Conservation (phyloP, 2,888 invertebrate species). For the Seira ritae region DNA sequence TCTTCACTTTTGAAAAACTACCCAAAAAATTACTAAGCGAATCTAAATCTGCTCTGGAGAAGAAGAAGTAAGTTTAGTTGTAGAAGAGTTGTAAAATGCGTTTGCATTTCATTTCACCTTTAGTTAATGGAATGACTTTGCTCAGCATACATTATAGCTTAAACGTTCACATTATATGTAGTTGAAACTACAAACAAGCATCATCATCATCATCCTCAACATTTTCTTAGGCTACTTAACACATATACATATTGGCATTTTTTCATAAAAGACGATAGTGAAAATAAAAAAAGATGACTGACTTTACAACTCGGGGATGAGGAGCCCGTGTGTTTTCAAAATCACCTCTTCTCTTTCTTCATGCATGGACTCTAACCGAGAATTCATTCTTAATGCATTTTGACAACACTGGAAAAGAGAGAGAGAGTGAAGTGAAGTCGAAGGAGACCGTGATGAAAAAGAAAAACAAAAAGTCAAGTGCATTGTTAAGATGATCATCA, state of each 20-base stretch:
- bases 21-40: neutral
- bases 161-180: too few species aligned
- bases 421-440: constrained; percentile 47
- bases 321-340: too few species aligned
- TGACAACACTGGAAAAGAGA: constrained; percentile 56
- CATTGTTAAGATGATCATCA: constrained; percentile 64
- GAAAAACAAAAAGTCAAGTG: constrained; percentile 66
- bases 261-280: constrained; percentile 26
- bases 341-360: constrained; percentile 40
- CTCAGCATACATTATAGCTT: too few species aligned
- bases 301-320: constrained; percentile 50
- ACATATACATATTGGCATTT: constrained; percentile 62
- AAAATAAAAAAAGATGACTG: constrained; percentile 42
- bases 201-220: neutral
- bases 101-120: neutral
- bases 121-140: neutral
- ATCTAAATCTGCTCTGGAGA: neutral
- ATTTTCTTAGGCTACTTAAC: constrained; percentile 24
- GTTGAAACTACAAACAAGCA: constrained; percentile 7
- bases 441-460: constrained; percentile 58
- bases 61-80: neutral
- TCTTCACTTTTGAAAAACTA: constrained; percentile 33
- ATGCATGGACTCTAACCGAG: constrained; percentile 52
- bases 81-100: neutral
- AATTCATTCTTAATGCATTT: constrained; percentile 64